These are phyloP conservation scores for Lordiphosa mommai DNA, from an alignment of 1,140 invertebrate genomes.

Conservation along the genomic window DNA sequence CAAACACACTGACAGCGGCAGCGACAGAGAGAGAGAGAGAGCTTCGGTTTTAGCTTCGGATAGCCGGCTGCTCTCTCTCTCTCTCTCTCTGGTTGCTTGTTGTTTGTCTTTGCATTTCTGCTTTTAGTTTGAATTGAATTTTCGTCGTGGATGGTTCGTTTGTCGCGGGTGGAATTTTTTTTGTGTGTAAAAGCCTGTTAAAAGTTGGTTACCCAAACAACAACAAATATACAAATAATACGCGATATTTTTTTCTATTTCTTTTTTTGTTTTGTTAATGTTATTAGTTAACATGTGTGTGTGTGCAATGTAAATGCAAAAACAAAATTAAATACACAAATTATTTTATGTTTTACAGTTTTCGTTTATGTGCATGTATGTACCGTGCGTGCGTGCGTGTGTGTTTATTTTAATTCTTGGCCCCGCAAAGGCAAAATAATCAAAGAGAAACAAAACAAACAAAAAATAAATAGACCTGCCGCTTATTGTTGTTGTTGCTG, in stretches of 20 bases:
- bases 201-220: conserved; percentile 19
- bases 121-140: conserved; percentile 1
- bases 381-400: conserved; percentile 1
- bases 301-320: conserved; percentile 12
- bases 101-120: conserved; percentile 1
- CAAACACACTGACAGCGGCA: not conserved
- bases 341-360: conserved; percentile 34
- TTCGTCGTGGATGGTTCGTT: conserved; percentile 11
- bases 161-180: conserved; percentile 3
- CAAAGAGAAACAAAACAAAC: conserved; percentile 14
- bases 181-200: conserved; percentile 4
- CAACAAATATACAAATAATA: conserved; percentile 18
- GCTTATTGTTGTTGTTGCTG: conserved; percentile 4
- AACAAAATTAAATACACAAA: conserved; percentile 2
- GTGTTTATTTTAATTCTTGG: conserved; percentile 14
- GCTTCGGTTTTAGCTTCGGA: conserved; percentile 2
- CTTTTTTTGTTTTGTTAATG: conserved; percentile 16
- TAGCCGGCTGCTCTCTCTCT: too few relatives aligned
- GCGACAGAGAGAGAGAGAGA: not conserved
- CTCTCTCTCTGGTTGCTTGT: not conserved
- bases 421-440: conserved; percentile 23
- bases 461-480: not conserved
- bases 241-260: conserved; percentile 14
- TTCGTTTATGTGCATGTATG: conserved; percentile 17
- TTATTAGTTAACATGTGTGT: conserved; percentile 22